Base-by-base conservation (phyloP, 2,113 vertebrate species). In the Pterocles orientalis region DNA sequence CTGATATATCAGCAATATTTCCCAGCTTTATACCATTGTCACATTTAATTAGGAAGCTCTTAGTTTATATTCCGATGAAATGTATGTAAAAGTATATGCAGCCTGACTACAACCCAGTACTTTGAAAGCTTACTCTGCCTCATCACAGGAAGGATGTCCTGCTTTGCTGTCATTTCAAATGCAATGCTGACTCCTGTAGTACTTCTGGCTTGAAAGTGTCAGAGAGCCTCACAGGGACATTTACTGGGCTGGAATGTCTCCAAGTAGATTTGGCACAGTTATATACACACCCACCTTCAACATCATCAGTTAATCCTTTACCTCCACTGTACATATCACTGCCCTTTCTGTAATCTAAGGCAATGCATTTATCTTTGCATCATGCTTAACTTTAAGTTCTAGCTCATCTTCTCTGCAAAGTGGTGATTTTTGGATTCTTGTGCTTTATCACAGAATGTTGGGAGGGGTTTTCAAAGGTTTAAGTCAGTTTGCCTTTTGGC, bases 1-100 rank as follows among this genome's bases (percentile, higher is more conserved):
- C 39, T 11, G 39, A 39, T 39, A 39, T 12, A 39, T 39, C 39
- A 0, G 48, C 43, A 88, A 33, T 88, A 70, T 90, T 90, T 94
- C 47, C 29, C 68, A 75, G 8, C 41, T 81, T 88, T 86, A 88
- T 62, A 21, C 23, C 0, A 6, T 62, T 88, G 80, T 68, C 79
- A 93, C 64, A 66, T 77, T 94, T 95, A 50, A 86, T 95, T 93
- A 90, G 50, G 60, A 94, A 90, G 64, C 86, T 94, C n/a, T 94
- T 81, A 43, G 45, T 80, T 95, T 82, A 86, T 93, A 86, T 60
- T 78, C 36, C 61, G 71, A 53, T 64, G 36, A 95, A 94, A 73
- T 78, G 47, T 62, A 70, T 4, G 6, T 88, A 54, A 90, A 90
- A 72, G 50, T 61, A 26, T 34, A 29, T 54, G 68, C 86, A 95